phyloP scores from a whole-genome alignment of 2,797 vertebrate genomes.

The Sebastiscus albofasciatus region DNA sequence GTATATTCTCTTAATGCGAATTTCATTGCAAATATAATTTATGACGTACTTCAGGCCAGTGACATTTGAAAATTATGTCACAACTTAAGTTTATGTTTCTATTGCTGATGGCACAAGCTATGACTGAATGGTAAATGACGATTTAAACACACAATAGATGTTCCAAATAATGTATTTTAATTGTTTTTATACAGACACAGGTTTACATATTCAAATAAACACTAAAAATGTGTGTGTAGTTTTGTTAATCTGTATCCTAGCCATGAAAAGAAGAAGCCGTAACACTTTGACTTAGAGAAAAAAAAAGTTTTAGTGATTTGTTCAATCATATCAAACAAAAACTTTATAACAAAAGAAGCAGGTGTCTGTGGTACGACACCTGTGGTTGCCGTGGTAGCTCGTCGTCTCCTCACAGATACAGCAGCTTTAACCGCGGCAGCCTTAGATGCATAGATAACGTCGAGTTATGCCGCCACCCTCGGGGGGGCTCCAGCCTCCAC shows the following conservation, averaged over 20 bases:
- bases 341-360: fast-evolving
- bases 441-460: background rate
- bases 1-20: background rate
- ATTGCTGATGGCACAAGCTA: background rate
- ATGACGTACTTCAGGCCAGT: background rate
- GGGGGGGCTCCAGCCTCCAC: constrained; percentile 4
- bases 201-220: background rate
- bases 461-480: background rate
- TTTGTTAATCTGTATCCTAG: background rate
- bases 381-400: background rate
- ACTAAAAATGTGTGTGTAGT: background rate
- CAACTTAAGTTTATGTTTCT: background rate
- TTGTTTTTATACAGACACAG: background rate
- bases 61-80: background rate
- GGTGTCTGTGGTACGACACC: background rate
- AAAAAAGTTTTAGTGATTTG: background rate
- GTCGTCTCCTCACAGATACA: background rate
- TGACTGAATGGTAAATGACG: background rate
- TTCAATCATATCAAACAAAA: background rate
- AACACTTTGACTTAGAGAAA: background rate
- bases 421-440: background rate
- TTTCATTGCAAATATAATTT: background rate
- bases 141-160: background rate
- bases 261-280: background rate
- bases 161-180: background rate